Conservation (phyloP, 2,113 vertebrate genomes). For the Micromys minutus region DNA sequence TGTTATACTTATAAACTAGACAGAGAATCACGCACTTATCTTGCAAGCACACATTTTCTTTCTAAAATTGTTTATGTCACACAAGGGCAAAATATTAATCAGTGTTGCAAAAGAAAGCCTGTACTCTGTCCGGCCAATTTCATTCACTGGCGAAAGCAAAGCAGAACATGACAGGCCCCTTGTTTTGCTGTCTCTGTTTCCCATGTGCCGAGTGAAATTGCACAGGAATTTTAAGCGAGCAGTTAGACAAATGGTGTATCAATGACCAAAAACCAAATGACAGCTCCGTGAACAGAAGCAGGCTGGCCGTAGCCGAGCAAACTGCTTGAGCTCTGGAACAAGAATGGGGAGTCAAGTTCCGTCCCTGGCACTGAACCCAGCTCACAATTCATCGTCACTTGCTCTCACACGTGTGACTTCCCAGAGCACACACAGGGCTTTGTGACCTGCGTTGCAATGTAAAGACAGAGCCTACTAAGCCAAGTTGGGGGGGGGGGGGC, state of each 20-base stretch:
- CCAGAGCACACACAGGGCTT: not conserved
- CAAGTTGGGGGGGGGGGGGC: no score
- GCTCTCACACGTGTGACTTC: not conserved
- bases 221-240: constrained; percentile 54
- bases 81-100: not conserved
- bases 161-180: not conserved
- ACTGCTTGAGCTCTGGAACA: constrained; percentile 13
- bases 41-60: not conserved
- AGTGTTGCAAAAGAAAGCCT: not conserved
- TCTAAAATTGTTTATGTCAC: not conserved
- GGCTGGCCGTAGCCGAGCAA: not conserved
- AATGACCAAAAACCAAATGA: constrained; percentile 39
- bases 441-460: not conserved
- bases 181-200: constrained; percentile 47
- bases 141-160: constrained; percentile 3
- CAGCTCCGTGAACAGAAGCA: constrained; percentile 30
- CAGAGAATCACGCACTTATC: not conserved
- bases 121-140: not conserved
- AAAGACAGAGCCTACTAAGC: not conserved
- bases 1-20: not conserved
- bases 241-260: constrained; percentile 36
- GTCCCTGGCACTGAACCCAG: not conserved
- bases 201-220: constrained; percentile 6
- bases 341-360: constrained; percentile 9
- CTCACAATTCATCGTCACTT: not conserved